Conservation (phyloP, 2,888 invertebrate species). For the Drosophila infuscata region DNA sequence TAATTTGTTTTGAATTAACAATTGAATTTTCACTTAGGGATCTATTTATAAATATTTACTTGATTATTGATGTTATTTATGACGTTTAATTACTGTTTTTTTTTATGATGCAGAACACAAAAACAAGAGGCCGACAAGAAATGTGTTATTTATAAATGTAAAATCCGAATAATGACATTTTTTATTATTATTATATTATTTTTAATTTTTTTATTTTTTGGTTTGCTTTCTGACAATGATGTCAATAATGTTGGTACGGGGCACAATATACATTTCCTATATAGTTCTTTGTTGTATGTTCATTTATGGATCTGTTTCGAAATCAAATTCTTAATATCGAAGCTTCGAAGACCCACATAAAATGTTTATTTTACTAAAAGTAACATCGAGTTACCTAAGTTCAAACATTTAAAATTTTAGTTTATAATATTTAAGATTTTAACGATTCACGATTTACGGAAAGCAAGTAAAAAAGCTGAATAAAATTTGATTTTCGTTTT, state of each 20-base stretch:
- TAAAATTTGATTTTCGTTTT: not conserved
- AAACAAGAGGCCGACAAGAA: slow-evolving; percentile 64
- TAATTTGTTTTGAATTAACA: slow-evolving; percentile 34
- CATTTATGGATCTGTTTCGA: not conserved
- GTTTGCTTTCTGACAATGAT: not conserved
- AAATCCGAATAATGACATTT: slow-evolving; percentile 28
- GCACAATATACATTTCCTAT: slow-evolving; percentile 37
- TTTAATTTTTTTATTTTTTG: not conserved
- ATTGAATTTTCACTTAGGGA: slow-evolving; percentile 37
- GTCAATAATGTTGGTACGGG: slow-evolving; percentile 27
- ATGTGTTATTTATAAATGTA: slow-evolving; percentile 61
- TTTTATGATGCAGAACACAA: slow-evolving; percentile 58
- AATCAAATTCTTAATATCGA: not conserved
- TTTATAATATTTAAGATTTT: too few species aligned
- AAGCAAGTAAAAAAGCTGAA: not conserved
- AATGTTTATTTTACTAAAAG: not conserved
- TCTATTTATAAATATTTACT: slow-evolving; percentile 43
- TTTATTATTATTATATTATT: not conserved
- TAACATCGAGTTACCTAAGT: not conserved
- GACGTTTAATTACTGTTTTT: slow-evolving; percentile 12
- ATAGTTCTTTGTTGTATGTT: slow-evolving; percentile 27
- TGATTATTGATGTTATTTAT: slow-evolving; percentile 28
- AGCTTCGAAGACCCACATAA: not conserved
- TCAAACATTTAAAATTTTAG: not conserved
- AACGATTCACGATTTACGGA: too few species aligned